phyloP scores from a whole-genome alignment of 35 echinoderm and acorn worm genomes.

The Diadema setosum region DNA sequence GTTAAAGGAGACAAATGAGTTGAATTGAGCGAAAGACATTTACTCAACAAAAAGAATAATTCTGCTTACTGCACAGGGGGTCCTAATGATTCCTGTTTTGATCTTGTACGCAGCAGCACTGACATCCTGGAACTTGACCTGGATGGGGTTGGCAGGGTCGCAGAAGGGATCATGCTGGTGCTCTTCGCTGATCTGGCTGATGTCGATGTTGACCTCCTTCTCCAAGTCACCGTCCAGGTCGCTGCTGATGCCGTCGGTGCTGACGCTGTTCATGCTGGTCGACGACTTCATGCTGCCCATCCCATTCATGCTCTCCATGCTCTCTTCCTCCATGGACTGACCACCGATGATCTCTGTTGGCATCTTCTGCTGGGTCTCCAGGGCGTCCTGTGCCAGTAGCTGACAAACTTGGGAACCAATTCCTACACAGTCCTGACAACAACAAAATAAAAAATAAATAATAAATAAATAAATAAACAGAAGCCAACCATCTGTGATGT shows the following conservation, averaged over 20 bases:
- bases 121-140: slow-evolving; percentile 93
- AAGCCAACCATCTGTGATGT: too few species aligned
- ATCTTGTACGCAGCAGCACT: slow-evolving; percentile 98
- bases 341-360: neutral
- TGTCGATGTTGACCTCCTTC: neutral
- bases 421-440: too few species aligned
- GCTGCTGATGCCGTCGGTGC: neutral
- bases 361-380: neutral
- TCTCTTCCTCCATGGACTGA: neutral
- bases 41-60: too few species aligned
- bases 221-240: neutral
- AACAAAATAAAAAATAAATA: too few species aligned
- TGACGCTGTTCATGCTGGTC: neutral
- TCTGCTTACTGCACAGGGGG: slow-evolving; percentile 78
- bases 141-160: slow-evolving; percentile 84
- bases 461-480: too few species aligned
- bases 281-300: neutral
- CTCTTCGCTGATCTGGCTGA: neutral
- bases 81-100: slow-evolving; percentile 76
- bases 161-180: slow-evolving; percentile 71
- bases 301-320: neutral
- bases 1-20: too few species aligned
- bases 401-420: too few species aligned
- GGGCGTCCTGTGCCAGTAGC: neutral
- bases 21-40: too few species aligned